Evolutionary conservation across 2,113 vertebrate species (phyloP).

Genomic region (Pelecanoides urinatrix): DNA sequence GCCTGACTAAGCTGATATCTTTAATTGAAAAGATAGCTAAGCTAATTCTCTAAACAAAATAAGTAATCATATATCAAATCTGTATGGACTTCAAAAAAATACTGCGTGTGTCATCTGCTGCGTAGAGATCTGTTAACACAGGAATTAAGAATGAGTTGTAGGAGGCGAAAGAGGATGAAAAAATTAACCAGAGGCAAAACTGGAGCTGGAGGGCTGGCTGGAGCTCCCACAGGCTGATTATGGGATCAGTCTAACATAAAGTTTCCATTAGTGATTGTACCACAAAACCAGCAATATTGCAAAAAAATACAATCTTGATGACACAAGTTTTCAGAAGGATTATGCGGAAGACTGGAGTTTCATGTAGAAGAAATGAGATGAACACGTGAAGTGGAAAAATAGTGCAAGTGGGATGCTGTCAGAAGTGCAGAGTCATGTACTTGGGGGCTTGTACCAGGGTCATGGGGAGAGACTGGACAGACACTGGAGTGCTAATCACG

Average conservation of each 20-base stretch:
- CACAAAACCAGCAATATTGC: background rate
- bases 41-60: background rate
- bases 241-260: background rate
- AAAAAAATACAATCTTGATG: background rate
- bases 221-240: background rate
- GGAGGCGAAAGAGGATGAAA: background rate
- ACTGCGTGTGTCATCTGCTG: background rate
- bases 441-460: background rate
- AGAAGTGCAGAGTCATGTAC: background rate
- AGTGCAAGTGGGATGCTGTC: background rate
- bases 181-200: background rate
- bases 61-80: background rate
- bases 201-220: background rate
- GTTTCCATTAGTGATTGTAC: background rate
- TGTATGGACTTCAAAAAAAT: background rate
- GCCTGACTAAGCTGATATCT: background rate
- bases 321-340: background rate
- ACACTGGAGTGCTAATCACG: background rate
- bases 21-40: background rate
- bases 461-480: background rate
- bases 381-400: background rate
- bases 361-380: background rate
- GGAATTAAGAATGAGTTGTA: background rate
- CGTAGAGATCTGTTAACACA: background rate
- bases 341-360: background rate